A percentile compares a stretch with the other conserved stretches of the same genome.
Evolutionary conservation across 2,797 vertebrate genomes (phyloP).

Genomic region (Carcharodon carcharias): DNA sequence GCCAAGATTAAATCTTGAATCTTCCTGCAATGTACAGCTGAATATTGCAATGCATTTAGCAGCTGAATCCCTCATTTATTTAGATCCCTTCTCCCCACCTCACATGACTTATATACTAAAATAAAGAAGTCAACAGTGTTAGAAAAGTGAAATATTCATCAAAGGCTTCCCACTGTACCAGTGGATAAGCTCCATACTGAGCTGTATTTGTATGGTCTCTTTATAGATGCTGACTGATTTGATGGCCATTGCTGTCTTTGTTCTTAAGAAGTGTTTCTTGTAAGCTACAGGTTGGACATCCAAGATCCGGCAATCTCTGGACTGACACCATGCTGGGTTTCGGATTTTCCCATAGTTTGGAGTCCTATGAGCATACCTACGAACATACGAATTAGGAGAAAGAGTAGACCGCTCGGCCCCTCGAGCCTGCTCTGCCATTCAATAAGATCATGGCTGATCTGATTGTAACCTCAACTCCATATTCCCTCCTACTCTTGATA

Average conservation of each 20-base stretch:
- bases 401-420: no score
- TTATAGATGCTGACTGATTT: not conserved
- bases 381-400: no score
- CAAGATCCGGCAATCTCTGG: no score
- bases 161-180: no score
- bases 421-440: no score
- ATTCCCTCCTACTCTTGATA: no score
- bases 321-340: no score
- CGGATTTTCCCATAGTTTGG: no score
- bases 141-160: no score
- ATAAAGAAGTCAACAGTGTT: not conserved
- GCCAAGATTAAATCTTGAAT: not conserved
- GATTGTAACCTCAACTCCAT: no score
- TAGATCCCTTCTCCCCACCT: not conserved
- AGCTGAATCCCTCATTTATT: not conserved
- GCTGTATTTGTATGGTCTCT: not conserved
- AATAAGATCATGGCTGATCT: no score
- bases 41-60: not conserved
- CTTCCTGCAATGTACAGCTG: not conserved
- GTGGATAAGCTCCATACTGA: not conserved
- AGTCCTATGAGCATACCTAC: no score
- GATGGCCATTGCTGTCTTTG: not conserved
- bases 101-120: not conserved
- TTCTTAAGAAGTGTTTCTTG: not conserved
- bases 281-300: not conserved